These are phyloP conservation scores for Clarias gariepinus DNA, from an alignment of 2,113 vertebrate genomes.

Conservation along the genomic window DNA sequence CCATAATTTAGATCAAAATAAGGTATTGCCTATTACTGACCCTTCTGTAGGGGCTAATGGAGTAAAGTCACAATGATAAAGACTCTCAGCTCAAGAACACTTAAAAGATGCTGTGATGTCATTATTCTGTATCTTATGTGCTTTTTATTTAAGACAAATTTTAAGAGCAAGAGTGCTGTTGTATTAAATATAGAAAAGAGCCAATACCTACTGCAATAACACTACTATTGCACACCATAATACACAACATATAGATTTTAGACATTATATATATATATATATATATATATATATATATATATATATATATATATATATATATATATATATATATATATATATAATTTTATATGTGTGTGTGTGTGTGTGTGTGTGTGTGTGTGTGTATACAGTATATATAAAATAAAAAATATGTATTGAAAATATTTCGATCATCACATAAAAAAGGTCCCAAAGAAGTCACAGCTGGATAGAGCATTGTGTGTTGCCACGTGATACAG, in stretches of 20 bases:
- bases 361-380: no score
- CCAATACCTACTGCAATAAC: background rate
- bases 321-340: no score
- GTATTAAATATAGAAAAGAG: background rate
- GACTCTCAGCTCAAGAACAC: slow-evolving; percentile 2
- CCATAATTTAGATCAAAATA: slow-evolving; percentile 1
- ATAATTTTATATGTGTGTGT: no score
- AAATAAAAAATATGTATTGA: no score
- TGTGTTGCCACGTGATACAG: background rate
- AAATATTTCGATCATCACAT: background rate
- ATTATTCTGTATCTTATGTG: slow-evolving; percentile 15
- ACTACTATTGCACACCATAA: background rate
- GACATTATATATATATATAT: no score
- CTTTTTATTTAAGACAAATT: background rate
- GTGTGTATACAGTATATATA: no score
- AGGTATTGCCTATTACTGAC: background rate
- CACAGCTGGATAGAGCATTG: background rate
- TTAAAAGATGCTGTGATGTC: slow-evolving; percentile 27
- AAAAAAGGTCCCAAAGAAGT: background rate
- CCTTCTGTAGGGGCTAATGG: slow-evolving; percentile 21
- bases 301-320: no score
- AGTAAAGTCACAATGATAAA: slow-evolving; percentile 24
- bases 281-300: no score
- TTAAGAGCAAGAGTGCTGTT: background rate
- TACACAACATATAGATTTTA: no score